Base-by-base conservation (phyloP, 2,113 vertebrate species). In the Chitala chitala region DNA sequence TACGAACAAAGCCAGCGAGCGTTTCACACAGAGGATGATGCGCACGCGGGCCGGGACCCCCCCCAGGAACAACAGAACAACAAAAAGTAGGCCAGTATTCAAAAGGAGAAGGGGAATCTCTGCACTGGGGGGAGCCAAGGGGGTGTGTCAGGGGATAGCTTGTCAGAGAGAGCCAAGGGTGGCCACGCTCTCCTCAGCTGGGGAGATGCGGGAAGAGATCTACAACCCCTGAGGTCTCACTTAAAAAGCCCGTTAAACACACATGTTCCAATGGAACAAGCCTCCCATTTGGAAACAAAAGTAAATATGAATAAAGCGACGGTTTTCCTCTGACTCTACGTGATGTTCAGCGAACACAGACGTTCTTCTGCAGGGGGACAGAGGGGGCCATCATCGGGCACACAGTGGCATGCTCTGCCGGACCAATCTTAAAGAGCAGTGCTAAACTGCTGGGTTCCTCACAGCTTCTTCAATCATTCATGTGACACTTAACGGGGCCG, bases 401-500 rank as follows among this genome's bases (percentile, higher is more conserved):
- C 87, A 84, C 83, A 87, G 84, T 85, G 83, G 79, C 86, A 86
- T 85, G 58, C 89, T 84, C 86, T 5, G 31, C 53, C 74, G 78
- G 78, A 65, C 76, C 78, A n/a, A n/a, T 78, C 80, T 87, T 86
- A 74, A 73, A n/a, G 77, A 71, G 77, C 82, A 84, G 82, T 71
- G 81, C 87, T 85, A 85, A n/a, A n/a, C n/a, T n/a, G 89, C 79
- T 79, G 83, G 81, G 85, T 22, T 84, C 85, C 84, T 86, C 84
- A 71, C 85, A 87, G 88, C 84, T 84, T 83, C 84, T 82, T 89
- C 88, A 89, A 87, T 90, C 88, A 87, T 85, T 90, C 87, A 86
- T 89, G 84, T 89, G 89, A 90, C 86, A 87, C 87, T 90, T 88
- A 91, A 87, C 87, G 73, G 87, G n/a, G 84, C 89, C 81, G 61